Evolutionary conservation across 1,140 invertebrate genomes (phyloP).

Genomic region (Drosophila prosaltans): DNA sequence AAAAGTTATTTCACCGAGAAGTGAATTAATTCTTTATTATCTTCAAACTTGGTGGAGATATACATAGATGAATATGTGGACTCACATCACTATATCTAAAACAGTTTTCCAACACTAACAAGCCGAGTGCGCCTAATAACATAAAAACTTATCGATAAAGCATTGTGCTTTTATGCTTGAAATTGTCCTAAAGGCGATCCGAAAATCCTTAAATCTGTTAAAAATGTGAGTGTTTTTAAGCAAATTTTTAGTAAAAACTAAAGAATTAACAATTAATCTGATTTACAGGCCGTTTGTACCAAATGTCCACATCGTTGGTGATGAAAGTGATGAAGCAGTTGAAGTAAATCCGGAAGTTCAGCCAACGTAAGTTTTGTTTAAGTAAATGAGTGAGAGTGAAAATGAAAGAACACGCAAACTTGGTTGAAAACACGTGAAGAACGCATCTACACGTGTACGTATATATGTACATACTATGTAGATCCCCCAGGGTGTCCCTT

Average conservation of each 20-base stretch:
- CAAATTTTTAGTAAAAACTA: background rate
- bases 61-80: background rate
- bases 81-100: background rate
- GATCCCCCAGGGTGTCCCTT: too few relatives aligned
- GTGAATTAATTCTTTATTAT: too few relatives aligned
- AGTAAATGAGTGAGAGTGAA: too few relatives aligned
- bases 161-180: background rate
- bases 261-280: background rate
- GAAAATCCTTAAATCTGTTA: background rate
- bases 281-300: conserved; percentile 35
- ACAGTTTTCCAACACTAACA: background rate
- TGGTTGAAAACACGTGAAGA: too few relatives aligned
- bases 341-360: background rate
- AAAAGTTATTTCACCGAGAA: too few relatives aligned
- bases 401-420: too few relatives aligned
- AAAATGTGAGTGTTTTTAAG: conserved; percentile 6
- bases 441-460: too few relatives aligned
- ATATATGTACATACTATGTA: too few relatives aligned
- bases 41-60: too few relatives aligned
- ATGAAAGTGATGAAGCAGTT: conserved; percentile 35
- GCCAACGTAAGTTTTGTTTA: background rate
- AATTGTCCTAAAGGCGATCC: background rate
- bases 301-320: conserved; percentile 53
- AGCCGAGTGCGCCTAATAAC: background rate
- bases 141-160: background rate